These are phyloP conservation scores for Emys orbicularis DNA, from an alignment of 2,797 vertebrate species.

Conservation along the genomic window DNA sequence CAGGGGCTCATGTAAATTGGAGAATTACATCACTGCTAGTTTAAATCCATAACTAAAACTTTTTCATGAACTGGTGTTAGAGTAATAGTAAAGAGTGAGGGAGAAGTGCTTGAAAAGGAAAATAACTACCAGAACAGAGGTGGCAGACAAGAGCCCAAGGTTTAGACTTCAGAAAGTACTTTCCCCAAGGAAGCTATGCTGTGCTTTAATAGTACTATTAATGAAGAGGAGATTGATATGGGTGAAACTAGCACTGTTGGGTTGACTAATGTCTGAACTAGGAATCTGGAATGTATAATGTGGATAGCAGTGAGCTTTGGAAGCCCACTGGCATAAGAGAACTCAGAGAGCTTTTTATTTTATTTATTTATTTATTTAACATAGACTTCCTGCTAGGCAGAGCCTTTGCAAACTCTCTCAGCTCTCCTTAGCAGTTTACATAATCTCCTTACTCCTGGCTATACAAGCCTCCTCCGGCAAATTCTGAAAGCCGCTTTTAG, in stretches of 20 bases:
- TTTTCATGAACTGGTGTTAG: neutral
- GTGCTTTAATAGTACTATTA: neutral
- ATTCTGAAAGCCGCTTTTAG: constrained; percentile 80
- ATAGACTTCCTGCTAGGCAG: constrained; percentile 3
- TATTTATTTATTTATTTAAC: constrained; percentile 42
- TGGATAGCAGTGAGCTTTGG: neutral
- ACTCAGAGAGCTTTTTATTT: constrained; percentile 34
- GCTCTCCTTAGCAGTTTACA: constrained; percentile 73
- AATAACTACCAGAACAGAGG: neutral
- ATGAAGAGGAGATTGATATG: neutral
- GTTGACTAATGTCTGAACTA: neutral
- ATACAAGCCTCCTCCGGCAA: constrained; percentile 75
- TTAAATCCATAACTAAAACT: neutral
- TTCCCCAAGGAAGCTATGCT: neutral
- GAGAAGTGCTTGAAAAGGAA: neutral
- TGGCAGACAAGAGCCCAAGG: neutral
- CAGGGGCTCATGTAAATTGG: neutral
- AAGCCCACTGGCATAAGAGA: constrained; percentile 33
- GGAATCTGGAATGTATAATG: neutral
- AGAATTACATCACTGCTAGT: neutral
- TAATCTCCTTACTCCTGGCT: constrained; percentile 81
- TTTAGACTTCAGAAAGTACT: neutral
- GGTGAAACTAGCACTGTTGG: neutral
- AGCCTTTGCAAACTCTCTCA: constrained; percentile 25
- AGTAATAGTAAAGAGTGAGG: neutral